Evolutionary conservation across 2,888 invertebrate species (phyloP).

Genomic region (Oligia strigilis): DNA sequence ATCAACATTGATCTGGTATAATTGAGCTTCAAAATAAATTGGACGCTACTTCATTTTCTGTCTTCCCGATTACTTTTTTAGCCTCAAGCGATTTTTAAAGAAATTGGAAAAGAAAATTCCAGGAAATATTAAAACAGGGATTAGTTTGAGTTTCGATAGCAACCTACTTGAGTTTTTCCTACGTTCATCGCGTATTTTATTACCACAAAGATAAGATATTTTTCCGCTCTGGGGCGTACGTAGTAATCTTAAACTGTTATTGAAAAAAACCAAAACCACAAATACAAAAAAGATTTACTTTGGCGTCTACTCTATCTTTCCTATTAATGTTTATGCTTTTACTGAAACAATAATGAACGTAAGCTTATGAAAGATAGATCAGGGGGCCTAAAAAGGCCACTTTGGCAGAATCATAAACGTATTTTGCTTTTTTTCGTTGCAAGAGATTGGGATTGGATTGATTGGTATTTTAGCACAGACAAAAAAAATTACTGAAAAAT

Average conservation of each 20-base stretch:
- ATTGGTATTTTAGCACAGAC: too few species aligned
- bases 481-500: too few species aligned
- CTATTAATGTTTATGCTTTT: background rate
- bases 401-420: too few species aligned
- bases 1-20: background rate
- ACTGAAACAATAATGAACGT: too few species aligned
- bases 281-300: background rate
- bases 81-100: conserved; percentile 18
- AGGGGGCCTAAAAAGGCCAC: too few species aligned
- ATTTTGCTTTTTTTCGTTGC: too few species aligned
- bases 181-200: background rate
- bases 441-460: too few species aligned
- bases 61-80: conserved; percentile 3
- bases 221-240: background rate
- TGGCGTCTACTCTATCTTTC: background rate
- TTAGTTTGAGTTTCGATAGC: conserved; percentile 3
- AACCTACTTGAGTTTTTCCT: background rate
- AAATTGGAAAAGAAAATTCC: background rate
- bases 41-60: conserved; percentile 37
- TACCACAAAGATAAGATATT: background rate
- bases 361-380: too few species aligned
- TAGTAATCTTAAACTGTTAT: background rate
- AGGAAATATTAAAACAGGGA: background rate
- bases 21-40: conserved; percentile 48
- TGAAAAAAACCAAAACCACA: background rate